phyloP scores from a whole-genome alignment of 2,797 vertebrate species.

The Falco cherrug region DNA sequence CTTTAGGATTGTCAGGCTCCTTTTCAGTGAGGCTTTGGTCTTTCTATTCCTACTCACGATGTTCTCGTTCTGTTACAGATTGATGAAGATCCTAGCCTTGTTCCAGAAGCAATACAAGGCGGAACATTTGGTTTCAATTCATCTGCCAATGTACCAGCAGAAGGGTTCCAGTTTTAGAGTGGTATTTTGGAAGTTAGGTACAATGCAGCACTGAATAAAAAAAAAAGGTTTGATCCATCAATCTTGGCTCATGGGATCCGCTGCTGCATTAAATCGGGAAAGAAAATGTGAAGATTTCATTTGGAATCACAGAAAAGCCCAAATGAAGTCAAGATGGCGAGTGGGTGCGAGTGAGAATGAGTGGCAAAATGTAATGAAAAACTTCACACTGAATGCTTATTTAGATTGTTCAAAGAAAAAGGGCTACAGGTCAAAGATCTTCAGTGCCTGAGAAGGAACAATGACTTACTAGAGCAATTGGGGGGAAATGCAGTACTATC shows the following conservation, averaged over 20 bases:
- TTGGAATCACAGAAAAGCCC: constrained; percentile 96
- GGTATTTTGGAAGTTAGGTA: constrained; percentile 92
- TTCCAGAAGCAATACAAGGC: constrained; percentile 96
- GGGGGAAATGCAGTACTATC: constrained; percentile 85
- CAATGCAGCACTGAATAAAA: constrained; percentile 98
- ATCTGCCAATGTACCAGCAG: constrained; percentile 97
- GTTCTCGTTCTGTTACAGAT: constrained; percentile 79
- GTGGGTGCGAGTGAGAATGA: constrained; percentile 99
- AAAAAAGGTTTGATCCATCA: constrained; percentile 98
- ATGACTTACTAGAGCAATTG: constrained; percentile 84
- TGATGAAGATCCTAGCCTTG: constrained; percentile 97
- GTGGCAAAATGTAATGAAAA: constrained; percentile 98
- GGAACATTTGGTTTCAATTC: constrained; percentile 99
- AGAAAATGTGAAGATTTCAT: constrained; percentile 99
- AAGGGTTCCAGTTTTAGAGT: constrained; percentile 99
- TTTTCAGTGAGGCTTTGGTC: background rate
- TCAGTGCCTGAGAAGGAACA: constrained; percentile 86
- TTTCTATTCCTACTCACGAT: background rate
- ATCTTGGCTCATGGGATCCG: constrained; percentile 99
- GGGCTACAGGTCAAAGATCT: constrained; percentile 90
- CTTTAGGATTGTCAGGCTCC: background rate
- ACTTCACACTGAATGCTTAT: constrained; percentile 94
- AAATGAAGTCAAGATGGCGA: constrained; percentile 99
- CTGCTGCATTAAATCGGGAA: constrained; percentile 99
- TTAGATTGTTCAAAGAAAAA: constrained; percentile 92